phyloP scores from a whole-genome alignment of 2,797 vertebrate species.

The Melopsittacus undulatus region DNA sequence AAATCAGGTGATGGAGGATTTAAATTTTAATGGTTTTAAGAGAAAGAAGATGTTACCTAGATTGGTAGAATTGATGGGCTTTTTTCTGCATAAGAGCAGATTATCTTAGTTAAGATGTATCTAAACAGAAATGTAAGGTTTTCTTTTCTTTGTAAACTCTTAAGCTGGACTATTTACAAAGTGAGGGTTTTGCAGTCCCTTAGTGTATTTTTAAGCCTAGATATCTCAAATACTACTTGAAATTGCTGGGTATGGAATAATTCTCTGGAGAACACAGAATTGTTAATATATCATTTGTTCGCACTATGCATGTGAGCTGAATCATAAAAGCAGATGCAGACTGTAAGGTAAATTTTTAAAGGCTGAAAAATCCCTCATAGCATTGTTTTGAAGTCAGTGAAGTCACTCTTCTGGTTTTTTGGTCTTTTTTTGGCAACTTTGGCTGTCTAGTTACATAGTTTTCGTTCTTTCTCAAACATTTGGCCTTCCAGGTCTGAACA shows the following conservation, averaged over 20 bases:
- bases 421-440: neutral
- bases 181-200: neutral
- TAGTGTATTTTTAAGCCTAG: neutral
- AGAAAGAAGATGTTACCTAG: neutral
- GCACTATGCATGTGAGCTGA: neutral
- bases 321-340: neutral
- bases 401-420: neutral
- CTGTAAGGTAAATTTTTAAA: neutral
- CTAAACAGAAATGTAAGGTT: neutral
- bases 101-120: neutral
- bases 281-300: neutral
- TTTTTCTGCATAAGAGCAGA: neutral
- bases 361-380: neutral
- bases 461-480: neutral
- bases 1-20: neutral
- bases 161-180: neutral
- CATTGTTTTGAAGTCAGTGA: neutral
- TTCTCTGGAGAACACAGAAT: neutral
- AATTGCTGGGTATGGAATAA: neutral
- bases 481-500: neutral
- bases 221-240: neutral
- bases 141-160: neutral
- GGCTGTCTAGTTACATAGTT: neutral
- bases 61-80: fast-evolving
- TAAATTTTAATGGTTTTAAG: neutral